Evolutionary conservation across 1,140 invertebrate species (phyloP), one percentile per base, ranked within the genome.

Genomic region (Penaeus chinensis): DNA sequence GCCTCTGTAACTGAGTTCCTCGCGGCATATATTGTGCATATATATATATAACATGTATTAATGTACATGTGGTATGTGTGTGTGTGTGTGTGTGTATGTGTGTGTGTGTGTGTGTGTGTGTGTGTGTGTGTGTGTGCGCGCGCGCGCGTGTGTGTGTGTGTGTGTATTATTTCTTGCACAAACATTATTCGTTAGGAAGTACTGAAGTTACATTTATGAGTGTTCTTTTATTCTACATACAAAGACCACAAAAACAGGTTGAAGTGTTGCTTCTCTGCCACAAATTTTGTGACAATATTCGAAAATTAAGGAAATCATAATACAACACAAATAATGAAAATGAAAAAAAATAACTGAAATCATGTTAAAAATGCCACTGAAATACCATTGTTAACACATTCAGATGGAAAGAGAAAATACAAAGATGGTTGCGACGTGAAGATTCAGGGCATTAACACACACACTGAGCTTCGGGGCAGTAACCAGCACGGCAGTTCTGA

Each of bases 51-150:
- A 18, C 18, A 32, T 71, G 66, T 71, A 18, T 71, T 66, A 20
- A 16, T 71, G 65, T 66, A 8, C 7, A 5, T 37, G 37, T 37
- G 37, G 65, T 66, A 7, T 66, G 65, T 66, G 65, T 66, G 65
- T 66, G 65, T 66, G 65, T 66, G 65, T 66, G 65, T 66, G 65
- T 66, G 65, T 66, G 65, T 66, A 7, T 66, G 65, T 66, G 7
- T 66, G 65, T 66, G 65, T 66, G 65, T 66, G 65, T 66, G 65
- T 66, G 65, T 66, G 65, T 66, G 7, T 66, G 65, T 66, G 65
- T 66, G 65, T 66, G 65, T 66, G 65, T 66, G 65, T 66, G 65
- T 66, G 65, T 66, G 65, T 66, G 65, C 7, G 65, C 7, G 65
- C 7, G 65, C 7, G 65, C 7, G 65, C 7, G 37, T 37, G 37